These are phyloP conservation scores for Willowsia nigromaculata DNA, from an alignment of 2,888 invertebrate genomes.

Conservation along the genomic window DNA sequence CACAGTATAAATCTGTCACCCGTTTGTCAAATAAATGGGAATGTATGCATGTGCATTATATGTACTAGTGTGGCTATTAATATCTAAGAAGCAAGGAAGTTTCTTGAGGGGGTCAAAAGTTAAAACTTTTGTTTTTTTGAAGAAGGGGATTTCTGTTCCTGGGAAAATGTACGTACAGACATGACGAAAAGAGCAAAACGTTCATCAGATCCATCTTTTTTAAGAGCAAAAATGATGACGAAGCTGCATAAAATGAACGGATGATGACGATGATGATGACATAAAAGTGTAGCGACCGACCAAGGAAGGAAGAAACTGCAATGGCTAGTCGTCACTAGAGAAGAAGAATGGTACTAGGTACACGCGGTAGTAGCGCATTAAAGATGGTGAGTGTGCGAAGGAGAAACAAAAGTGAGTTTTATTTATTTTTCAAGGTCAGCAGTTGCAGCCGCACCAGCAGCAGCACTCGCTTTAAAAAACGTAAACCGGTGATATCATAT, in stretches of 20 bases:
- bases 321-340: background rate
- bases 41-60: background rate
- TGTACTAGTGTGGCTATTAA: background rate
- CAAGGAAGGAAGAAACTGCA: background rate
- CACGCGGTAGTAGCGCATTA: background rate
- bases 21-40: constrained; percentile 8
- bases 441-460: background rate
- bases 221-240: background rate
- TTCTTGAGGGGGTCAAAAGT: background rate
- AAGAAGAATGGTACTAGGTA: background rate
- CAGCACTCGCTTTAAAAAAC: background rate
- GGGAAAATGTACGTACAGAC: too few species aligned
- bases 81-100: background rate
- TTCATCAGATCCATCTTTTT: too few species aligned
- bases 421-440: background rate
- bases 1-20: constrained; percentile 40
- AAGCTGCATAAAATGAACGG: background rate
- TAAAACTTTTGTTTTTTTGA: background rate
- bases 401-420: constrained; percentile 7
- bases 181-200: too few species aligned
- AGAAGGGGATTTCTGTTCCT: background rate
- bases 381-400: background rate
- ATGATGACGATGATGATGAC: background rate
- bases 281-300: background rate
- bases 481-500: background rate